These are phyloP conservation scores for Brachypterus glaber DNA, from an alignment of 2,888 invertebrate species.

Conservation along the genomic window DNA sequence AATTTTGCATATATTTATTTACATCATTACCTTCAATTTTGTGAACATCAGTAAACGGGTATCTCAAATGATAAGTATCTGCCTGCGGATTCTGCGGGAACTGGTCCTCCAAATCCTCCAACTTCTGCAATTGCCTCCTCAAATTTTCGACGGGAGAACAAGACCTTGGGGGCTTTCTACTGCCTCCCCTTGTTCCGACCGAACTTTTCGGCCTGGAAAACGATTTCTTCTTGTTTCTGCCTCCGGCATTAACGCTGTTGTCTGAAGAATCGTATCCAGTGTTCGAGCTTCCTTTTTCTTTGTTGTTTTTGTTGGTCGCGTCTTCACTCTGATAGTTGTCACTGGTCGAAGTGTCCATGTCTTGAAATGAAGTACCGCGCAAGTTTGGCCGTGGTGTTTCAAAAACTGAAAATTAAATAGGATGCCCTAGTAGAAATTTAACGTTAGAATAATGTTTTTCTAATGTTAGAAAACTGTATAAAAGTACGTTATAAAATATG, in stretches of 20 bases:
- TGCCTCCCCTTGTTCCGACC: slow-evolving; percentile 55
- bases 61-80: slow-evolving; percentile 70
- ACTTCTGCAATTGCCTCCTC: slow-evolving; percentile 67
- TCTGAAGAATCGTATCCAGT: slow-evolving; percentile 44
- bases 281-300: slow-evolving; percentile 22
- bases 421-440: too few relatives aligned
- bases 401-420: too few relatives aligned
- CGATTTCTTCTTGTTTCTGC: slow-evolving; percentile 53
- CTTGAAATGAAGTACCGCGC: too few relatives aligned
- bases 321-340: slow-evolving; percentile 44
- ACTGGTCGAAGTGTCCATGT: slow-evolving; percentile 40
- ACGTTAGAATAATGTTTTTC: too few relatives aligned
- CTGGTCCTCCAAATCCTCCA: slow-evolving; percentile 76
- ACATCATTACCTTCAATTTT: slow-evolving; percentile 33
- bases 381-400: too few relatives aligned
- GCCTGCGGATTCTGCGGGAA: slow-evolving; percentile 55
- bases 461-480: too few relatives aligned
- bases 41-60: slow-evolving; percentile 63
- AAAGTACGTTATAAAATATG: too few relatives aligned
- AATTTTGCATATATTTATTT: too few relatives aligned
- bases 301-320: slow-evolving; percentile 33
- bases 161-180: slow-evolving; percentile 45
- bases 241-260: slow-evolving; percentile 41
- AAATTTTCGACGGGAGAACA: slow-evolving; percentile 70
- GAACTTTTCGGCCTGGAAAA: slow-evolving; percentile 47